A percentile compares a stretch with the other conserved stretches of the same genome.
phyloP scores from a whole-genome alignment of 2,797 vertebrate genomes.

The Triplophysa bombifrons region DNA sequence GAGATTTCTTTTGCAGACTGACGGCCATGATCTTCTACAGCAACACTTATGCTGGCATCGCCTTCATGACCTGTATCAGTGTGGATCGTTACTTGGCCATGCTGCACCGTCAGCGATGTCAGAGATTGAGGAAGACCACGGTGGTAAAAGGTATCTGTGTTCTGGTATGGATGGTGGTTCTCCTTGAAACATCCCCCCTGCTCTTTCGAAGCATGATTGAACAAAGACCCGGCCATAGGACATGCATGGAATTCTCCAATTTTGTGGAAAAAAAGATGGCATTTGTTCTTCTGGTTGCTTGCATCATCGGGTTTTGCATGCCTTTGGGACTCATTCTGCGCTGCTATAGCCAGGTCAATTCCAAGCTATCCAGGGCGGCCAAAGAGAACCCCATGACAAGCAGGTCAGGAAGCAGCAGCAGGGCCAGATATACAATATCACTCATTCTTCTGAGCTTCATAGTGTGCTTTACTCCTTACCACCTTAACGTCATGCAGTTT shows the following conservation, averaged over 20 bases:
- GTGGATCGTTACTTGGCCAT: conserved; percentile 85
- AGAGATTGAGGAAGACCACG: conserved; percentile 66
- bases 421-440: conserved; percentile 78
- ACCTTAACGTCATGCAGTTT: conserved; percentile 83
- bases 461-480: conserved; percentile 84
- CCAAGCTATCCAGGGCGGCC: conserved; percentile 76
- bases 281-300: conserved; percentile 74
- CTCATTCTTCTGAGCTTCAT: conserved; percentile 78
- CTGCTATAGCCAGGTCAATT: conserved; percentile 80
- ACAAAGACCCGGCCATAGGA: conserved; percentile 63
- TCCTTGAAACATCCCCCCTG: conserved; percentile 74
- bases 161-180: conserved; percentile 78
- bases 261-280: conserved; percentile 67
- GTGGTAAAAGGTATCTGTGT: conserved; percentile 71
- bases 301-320: conserved; percentile 75
- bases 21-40: conserved; percentile 80
- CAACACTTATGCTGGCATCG: conserved; percentile 84
- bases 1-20: conserved; percentile 78
- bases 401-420: conserved; percentile 68
- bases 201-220: conserved; percentile 73
- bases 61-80: conserved; percentile 86
- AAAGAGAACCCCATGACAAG: conserved; percentile 71
- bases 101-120: conserved; percentile 73
- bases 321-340: conserved; percentile 78
- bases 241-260: conserved; percentile 85